Conservation (phyloP, 2,888 invertebrate species). For the Teleiodes luculella region DNA sequence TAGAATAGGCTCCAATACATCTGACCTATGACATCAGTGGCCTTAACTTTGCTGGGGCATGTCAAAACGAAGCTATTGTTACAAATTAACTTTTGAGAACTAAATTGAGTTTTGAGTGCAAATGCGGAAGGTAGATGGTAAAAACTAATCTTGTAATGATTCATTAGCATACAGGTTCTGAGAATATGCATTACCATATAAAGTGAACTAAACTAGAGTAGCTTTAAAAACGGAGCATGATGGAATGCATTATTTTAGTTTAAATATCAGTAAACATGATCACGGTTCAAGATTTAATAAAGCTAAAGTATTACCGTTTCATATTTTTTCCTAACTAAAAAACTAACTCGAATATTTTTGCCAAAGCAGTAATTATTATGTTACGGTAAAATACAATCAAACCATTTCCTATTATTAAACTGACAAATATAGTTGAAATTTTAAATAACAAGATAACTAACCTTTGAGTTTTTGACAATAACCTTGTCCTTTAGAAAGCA, state of each 20-base stretch:
- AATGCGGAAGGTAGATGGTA: constrained; percentile 39
- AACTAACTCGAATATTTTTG: no score
- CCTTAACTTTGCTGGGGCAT: constrained; percentile 45
- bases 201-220: neutral
- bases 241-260: neutral
- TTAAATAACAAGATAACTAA: constrained; percentile 25
- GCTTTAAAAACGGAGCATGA: neutral
- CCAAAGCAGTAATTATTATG: no score
- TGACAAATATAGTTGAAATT: neutral
- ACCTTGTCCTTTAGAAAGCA: constrained; percentile 45
- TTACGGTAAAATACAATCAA: no score
- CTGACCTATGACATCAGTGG: constrained; percentile 66
- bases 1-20: constrained; percentile 48
- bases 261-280: no score
- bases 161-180: no score
- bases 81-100: constrained; percentile 34
- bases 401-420: neutral
- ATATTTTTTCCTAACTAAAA: no score
- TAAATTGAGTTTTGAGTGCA: constrained; percentile 29
- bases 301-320: no score
- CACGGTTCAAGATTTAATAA: no score
- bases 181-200: constrained; percentile 13
- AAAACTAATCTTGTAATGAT: neutral
- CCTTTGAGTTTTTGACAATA: constrained; percentile 27
- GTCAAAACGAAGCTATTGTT: constrained; percentile 41